A percentile compares a stretch with the other conserved stretches of the same genome.
Conservation (phyloP, 2,113 vertebrate genomes). For the Pavo muticus region DNA sequence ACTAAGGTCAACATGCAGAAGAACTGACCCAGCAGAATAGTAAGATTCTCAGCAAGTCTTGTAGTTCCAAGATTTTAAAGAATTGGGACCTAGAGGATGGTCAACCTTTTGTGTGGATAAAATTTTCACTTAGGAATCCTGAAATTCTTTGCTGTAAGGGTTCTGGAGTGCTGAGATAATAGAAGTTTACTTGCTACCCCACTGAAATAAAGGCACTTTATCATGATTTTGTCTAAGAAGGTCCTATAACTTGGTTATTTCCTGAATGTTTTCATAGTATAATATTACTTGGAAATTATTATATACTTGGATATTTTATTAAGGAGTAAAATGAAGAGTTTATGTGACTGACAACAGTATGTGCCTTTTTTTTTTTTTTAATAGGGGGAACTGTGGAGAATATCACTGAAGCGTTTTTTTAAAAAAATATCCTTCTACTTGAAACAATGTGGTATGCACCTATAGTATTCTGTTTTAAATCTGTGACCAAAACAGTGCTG, state of each 20-base stretch:
- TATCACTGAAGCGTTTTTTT: fast-evolving
- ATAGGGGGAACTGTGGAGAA: neutral
- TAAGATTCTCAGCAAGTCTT: neutral
- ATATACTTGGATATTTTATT: neutral
- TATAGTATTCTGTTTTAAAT: neutral
- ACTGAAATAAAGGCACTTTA: neutral
- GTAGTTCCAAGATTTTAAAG: neutral
- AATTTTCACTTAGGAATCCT: neutral
- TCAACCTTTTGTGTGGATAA: neutral
- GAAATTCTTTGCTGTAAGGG: neutral
- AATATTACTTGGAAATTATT: neutral
- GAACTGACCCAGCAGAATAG: neutral
- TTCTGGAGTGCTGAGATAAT: neutral
- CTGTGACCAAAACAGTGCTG: neutral
- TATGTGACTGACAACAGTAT: neutral
- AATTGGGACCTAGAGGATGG: neutral
- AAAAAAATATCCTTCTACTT: neutral
- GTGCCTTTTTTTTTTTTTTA: neutral
- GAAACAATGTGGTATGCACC: neutral
- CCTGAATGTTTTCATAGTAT: no score
- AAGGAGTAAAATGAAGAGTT: neutral
- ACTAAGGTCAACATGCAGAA: neutral
- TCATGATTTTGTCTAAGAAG: neutral
- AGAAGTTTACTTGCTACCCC: neutral
- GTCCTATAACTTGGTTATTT: neutral